Percentiles rank a stretch among this genome's conserved stretches.
These are phyloP conservation scores for Sarcophaga rosellei DNA, from an alignment of 2,888 invertebrate genomes.

Conservation along the genomic window DNA sequence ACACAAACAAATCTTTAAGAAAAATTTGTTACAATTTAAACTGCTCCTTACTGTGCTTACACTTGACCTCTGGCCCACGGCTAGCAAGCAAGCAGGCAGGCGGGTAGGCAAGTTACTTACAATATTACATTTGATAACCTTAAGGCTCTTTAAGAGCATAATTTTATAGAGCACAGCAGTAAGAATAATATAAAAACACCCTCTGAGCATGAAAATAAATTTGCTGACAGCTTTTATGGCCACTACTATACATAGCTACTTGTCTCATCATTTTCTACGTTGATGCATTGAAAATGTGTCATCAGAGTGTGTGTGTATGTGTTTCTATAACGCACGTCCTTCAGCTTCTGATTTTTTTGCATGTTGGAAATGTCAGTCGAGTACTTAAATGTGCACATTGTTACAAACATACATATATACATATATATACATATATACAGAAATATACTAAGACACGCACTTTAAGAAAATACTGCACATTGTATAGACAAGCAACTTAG, in stretches of 20 bases:
- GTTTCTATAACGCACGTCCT: constrained; percentile 46
- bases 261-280: neutral
- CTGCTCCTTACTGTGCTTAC: neutral
- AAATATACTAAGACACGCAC: neutral
- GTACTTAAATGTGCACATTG: neutral
- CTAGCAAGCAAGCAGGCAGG: neutral
- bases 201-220: neutral
- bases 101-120: neutral
- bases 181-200: neutral
- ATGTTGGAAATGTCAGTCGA: constrained; percentile 52
- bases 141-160: neutral
- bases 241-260: neutral
- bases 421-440: neutral
- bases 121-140: neutral
- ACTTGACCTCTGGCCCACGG: constrained; percentile 34
- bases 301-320: constrained; percentile 9
- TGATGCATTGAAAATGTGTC: constrained; percentile 12
- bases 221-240: constrained; percentile 16
- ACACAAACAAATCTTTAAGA: too few relatives aligned
- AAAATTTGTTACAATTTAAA: too few relatives aligned
- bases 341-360: constrained; percentile 35
- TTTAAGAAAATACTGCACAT: neutral
- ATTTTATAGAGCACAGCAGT: neutral
- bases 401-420: too few relatives aligned
- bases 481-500: constrained; percentile 19